A percentile compares a stretch with the other conserved stretches of the same genome.
phyloP scores from a whole-genome alignment of 2,888 invertebrate genomes.

The Rapana venosa region DNA sequence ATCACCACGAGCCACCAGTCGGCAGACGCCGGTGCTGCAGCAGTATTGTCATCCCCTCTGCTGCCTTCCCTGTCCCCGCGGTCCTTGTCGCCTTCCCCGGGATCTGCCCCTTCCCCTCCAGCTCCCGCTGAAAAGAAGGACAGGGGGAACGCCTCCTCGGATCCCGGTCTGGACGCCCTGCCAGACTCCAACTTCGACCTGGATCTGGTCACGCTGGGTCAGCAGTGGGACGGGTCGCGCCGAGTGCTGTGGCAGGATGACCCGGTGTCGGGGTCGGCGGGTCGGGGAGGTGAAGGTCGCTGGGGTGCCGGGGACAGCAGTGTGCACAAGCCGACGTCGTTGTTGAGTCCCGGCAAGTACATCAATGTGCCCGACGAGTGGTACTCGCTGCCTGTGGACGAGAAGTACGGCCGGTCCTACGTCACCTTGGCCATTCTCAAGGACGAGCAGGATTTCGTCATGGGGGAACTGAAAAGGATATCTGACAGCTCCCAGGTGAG shows the following conservation, averaged over 20 bases:
- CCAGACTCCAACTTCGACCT: conserved; percentile 40
- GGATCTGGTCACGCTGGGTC: conserved; percentile 38
- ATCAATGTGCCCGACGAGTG: conserved; percentile 71
- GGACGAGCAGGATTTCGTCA: conserved; percentile 71
- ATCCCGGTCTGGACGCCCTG: neutral
- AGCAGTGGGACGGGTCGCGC: conserved; percentile 41
- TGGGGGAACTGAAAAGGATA: conserved; percentile 66
- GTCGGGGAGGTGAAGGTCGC: conserved; percentile 44
- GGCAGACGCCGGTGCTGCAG: neutral
- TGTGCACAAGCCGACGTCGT: conserved; percentile 50
- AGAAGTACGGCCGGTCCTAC: conserved; percentile 68
- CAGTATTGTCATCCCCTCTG: neutral
- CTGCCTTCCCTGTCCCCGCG: neutral
- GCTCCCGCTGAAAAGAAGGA: neutral
- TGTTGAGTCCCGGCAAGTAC: conserved; percentile 65
- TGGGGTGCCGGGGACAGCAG: conserved; percentile 47
- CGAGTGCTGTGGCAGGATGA: conserved; percentile 69
- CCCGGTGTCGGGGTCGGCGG: conserved; percentile 44
- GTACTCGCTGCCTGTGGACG: conserved; percentile 70
- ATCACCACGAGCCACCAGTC: neutral
- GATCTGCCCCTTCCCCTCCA: neutral
- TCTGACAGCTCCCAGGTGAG: conserved; percentile 70
- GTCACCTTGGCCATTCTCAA: conserved; percentile 68
- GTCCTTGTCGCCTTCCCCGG: neutral
- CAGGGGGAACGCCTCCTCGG: neutral